Base-by-base conservation (phyloP, 1,140 invertebrate species). In the Eupristina koningsbergeri region DNA sequence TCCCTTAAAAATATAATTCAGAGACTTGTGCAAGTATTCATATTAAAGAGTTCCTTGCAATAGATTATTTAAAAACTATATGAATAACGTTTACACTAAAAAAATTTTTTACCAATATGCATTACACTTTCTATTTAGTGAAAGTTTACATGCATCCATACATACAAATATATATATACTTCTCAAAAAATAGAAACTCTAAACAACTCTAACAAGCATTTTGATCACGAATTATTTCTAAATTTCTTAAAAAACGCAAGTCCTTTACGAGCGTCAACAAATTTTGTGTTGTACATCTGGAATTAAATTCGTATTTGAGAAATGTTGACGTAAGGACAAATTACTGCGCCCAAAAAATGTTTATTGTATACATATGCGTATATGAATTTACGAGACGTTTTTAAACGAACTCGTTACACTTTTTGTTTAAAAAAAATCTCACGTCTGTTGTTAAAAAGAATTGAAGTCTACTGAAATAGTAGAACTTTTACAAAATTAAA, bases 81-180 rank as follows among this genome's bases (percentile, higher is more conserved):
- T 77, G 45, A 77, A 39, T 77, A 77, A 82, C 73, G 22, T 61
- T 67, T 69, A 69, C 64, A 39, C 74, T 78, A 67, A 77, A 77
- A 63, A 45, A 69, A 36, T 67, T 50, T 45, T 77, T 64, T 75
- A 29, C 58, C 41, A 78, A 69, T n/a, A 71, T 45, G 74, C 53
- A 80, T 29, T 39, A 71, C 73, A 73, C 53, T 61, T 84, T 34
- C 36, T 47, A 63, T 79, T 45, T 47, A 63, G 36, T 53, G 22
- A 80, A 84, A 80, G n/a, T 26, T 84, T 58, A n/a, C 58, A 84
- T 84, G 78, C 69, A 80, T 84, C 71, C 69, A 80, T 84, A 75
- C 83, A 84, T 76, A 82, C 41, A 82, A 76, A 76, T 77, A 81
- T 84, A 84, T 85, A 85, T 81, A 85, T 79, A 85, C 36, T 78